phyloP scores from a whole-genome alignment of 2,888 invertebrate genomes.

The Agrochola lota region DNA sequence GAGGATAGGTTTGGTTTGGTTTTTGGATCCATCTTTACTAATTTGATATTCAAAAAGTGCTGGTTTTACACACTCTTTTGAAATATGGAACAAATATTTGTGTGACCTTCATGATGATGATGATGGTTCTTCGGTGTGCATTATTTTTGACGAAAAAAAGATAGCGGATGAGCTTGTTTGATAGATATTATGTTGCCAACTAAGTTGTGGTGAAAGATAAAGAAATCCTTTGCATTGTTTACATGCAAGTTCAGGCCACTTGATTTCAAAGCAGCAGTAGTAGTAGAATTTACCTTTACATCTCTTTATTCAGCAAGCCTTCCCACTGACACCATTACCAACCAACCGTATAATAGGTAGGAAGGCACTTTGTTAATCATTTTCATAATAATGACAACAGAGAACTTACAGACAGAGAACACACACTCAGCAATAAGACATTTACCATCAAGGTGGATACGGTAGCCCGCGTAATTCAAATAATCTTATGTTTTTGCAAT shows the following conservation, averaged over 20 bases:
- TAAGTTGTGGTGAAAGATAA: constrained; percentile 21
- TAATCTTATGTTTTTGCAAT: no score
- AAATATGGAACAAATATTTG: background rate
- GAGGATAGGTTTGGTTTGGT: background rate
- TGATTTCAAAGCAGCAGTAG: background rate
- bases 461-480: no score
- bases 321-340: background rate
- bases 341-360: background rate
- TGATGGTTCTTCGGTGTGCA: background rate
- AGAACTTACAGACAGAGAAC: background rate
- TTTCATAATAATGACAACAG: background rate
- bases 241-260: background rate
- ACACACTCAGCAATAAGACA: background rate
- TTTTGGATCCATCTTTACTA: background rate
- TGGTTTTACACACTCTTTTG: background rate
- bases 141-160: background rate
- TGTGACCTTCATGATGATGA: background rate
- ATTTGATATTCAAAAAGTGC: background rate
- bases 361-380: background rate
- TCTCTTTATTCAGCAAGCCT: background rate
- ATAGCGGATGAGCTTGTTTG: constrained; percentile 11
- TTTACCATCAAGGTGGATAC: background rate
- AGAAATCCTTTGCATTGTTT: background rate
- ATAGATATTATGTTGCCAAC: constrained; percentile 17
- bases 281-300: background rate